Evolutionary conservation across 2,113 vertebrate species (phyloP).

Genomic region (Phaetusa simplex): DNA sequence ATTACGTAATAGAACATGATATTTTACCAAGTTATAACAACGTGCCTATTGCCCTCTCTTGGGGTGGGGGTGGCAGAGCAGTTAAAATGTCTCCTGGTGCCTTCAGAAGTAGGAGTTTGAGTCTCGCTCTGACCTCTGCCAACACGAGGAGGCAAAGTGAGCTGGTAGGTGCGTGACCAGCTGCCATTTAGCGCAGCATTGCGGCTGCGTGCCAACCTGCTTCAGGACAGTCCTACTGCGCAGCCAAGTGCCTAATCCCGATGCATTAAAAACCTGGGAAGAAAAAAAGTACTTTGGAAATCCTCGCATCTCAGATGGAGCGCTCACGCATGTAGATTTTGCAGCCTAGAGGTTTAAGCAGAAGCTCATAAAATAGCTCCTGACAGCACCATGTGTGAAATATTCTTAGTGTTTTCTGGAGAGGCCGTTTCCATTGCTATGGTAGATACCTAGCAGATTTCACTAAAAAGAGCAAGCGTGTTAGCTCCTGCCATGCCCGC

Average conservation of each 20-base stretch:
- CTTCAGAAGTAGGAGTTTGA: neutral
- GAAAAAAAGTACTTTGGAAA: neutral
- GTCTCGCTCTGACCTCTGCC: neutral
- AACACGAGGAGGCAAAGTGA: neutral
- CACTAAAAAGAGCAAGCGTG: neutral
- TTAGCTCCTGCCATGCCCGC: neutral
- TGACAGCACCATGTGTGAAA: neutral
- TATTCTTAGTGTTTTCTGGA: neutral
- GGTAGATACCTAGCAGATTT: neutral
- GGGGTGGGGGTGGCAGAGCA: neutral
- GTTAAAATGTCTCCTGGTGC: neutral
- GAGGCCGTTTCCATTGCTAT: neutral
- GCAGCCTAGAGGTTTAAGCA: neutral
- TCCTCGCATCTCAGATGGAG: neutral
- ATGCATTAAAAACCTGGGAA: neutral
- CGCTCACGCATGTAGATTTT: neutral
- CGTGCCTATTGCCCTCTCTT: neutral
- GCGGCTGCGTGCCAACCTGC: neutral
- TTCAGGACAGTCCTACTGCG: neutral
- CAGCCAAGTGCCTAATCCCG: neutral
- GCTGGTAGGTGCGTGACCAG: neutral
- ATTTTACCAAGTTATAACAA: neutral
- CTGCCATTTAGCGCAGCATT: neutral
- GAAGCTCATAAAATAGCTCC: neutral
- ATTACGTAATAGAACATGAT: fast-evolving